These are phyloP conservation scores for Micronycteris hirsuta DNA, from an alignment of 2,113 vertebrate species.

Conservation along the genomic window DNA sequence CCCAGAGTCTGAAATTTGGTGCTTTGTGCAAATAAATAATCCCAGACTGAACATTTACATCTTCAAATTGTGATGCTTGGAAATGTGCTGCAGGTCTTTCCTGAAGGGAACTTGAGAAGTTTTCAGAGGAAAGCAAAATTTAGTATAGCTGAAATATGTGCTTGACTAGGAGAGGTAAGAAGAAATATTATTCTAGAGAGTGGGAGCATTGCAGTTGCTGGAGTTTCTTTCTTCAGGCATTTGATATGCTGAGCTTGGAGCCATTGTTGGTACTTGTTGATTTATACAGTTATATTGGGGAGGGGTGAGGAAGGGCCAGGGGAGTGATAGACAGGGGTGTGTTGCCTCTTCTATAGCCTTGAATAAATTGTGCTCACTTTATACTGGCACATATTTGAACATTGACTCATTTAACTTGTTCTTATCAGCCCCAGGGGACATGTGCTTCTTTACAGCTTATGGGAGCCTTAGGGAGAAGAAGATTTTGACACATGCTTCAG, in stretches of 20 bases:
- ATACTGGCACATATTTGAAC: neutral
- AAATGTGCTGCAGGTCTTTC: neutral
- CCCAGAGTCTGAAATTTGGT: neutral
- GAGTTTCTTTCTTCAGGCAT: neutral
- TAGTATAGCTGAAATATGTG: neutral
- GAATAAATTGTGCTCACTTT: neutral
- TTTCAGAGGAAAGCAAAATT: neutral
- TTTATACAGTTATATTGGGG: neutral
- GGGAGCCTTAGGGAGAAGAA: neutral
- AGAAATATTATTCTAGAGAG: neutral
- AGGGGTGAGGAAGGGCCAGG: neutral
- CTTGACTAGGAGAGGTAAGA: neutral
- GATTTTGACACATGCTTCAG: neutral
- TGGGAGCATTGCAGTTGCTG: neutral
- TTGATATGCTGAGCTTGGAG: neutral
- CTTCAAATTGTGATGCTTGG: neutral
- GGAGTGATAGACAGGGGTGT: no score
- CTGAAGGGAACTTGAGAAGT: neutral
- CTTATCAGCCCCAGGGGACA: neutral
- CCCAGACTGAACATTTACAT: neutral
- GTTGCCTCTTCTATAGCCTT: neutral
- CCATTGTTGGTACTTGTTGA: neutral
- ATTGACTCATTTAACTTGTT: neutral
- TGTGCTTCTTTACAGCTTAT: neutral
- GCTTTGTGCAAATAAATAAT: neutral